Percentiles rank a stretch among this genome's conserved stretches.
These are phyloP conservation scores for Chlorops oryzae DNA, from an alignment of 1,140 invertebrate genomes.

Conservation along the genomic window DNA sequence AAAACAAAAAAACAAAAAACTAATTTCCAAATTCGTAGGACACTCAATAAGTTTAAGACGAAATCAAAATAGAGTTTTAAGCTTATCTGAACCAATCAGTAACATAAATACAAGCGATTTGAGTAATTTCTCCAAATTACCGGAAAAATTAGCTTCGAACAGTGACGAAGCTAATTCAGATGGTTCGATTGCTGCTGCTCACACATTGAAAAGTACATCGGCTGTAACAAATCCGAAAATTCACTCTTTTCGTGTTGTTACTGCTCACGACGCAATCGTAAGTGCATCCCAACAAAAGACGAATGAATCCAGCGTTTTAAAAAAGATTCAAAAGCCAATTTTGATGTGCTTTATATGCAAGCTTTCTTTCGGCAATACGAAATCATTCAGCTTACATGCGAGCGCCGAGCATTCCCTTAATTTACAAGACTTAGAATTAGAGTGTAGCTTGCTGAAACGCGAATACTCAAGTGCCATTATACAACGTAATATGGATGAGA, in stretches of 20 bases:
- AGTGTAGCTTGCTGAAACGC: conserved; percentile 67
- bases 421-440: conserved; percentile 78
- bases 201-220: no score
- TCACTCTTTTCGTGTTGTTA: conserved; percentile 45
- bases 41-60: no score
- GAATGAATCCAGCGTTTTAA: conserved; percentile 47
- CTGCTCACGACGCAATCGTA: conserved; percentile 50
- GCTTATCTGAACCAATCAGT: no score
- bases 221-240: conserved; percentile 41
- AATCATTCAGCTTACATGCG: conserved; percentile 92
- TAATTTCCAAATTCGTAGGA: no score
- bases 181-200: no score
- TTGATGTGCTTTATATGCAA: conserved; percentile 99
- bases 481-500: conserved; percentile 82
- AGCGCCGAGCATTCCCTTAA: conserved; percentile 85
- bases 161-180: no score
- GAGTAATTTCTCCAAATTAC: no score
- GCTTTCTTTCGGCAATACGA: conserved; percentile 92
- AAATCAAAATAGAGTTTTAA: no score
- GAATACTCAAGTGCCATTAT: conserved; percentile 92
- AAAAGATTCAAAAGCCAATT: conserved; percentile 70
- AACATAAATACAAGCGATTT: no score
- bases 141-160: no score
- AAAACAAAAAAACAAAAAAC: no score
- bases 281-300: conserved; percentile 61